Conservation (phyloP, 1,140 invertebrate species). For the Hydropsyche tenuis region DNA sequence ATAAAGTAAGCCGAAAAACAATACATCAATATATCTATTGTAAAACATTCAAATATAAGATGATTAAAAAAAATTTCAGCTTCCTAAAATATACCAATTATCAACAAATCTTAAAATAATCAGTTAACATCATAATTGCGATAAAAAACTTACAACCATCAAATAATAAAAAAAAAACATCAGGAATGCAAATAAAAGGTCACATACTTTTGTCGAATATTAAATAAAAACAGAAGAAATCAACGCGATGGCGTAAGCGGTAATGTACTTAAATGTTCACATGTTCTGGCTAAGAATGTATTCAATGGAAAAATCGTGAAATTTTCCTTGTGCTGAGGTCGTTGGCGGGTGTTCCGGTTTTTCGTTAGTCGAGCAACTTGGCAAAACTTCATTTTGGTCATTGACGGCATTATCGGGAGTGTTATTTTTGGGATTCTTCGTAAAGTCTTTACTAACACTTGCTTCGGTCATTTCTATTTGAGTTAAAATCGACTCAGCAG, state of each 20-base stretch:
- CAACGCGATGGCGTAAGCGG: neutral
- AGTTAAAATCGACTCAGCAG: conserved; percentile 44
- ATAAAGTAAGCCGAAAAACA: no score
- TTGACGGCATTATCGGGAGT: neutral
- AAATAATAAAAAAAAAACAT: no score
- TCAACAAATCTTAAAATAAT: no score
- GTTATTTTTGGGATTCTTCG: neutral
- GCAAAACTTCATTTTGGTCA: neutral
- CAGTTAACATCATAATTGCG: no score
- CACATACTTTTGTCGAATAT: no score
- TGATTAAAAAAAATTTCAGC: no score
- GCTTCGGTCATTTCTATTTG: conserved; percentile 42
- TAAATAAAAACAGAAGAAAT: no score
- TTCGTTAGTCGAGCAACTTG: conserved; percentile 8
- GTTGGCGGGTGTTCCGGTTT: neutral
- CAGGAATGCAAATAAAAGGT: no score
- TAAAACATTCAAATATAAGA: no score
- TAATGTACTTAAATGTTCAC: conserved; percentile 23
- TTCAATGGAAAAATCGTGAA: conserved; percentile 49
- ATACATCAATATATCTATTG: no score
- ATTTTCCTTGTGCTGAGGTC: conserved; percentile 35
- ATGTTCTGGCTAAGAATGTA: conserved; percentile 46
- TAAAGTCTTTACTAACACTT: neutral
- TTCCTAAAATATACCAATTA: no score
- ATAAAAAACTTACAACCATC: no score